Evolutionary conservation across 2,797 vertebrate species (phyloP).

Genomic region (Poeciliopsis gracilis): DNA sequence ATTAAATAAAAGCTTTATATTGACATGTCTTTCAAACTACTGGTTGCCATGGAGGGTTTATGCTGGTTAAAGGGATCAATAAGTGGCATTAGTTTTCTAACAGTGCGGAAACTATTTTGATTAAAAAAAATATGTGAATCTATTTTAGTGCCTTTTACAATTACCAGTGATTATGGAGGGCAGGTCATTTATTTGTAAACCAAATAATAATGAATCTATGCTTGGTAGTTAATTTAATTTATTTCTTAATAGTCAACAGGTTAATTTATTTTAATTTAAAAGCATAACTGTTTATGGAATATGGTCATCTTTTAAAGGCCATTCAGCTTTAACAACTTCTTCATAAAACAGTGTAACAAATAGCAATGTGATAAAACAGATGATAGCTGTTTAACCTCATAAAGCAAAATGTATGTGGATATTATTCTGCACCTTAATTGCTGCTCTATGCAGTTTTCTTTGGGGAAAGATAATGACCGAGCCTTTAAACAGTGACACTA

Average conservation of each 20-base stretch:
- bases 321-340: not conserved
- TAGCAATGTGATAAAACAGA: not conserved
- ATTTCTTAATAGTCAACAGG: too few species aligned
- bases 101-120: not conserved
- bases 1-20: not conserved
- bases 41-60: not conserved
- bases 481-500: slow-evolving; percentile 18
- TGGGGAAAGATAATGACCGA: slow-evolving; percentile 6
- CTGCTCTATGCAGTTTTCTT: slow-evolving; percentile 7
- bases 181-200: not conserved
- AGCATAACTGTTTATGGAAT: not conserved
- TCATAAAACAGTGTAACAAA: not conserved
- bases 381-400: not conserved
- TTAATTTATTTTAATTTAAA: not conserved
- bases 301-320: not conserved
- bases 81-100: not conserved
- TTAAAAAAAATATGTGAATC: not conserved
- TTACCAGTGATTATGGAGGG: not conserved
- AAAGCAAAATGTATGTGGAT: not conserved
- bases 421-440: slow-evolving; percentile 20
- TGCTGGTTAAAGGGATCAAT: not conserved
- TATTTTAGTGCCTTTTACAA: not conserved
- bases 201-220: not conserved
- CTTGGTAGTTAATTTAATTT: not conserved
- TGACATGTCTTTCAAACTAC: not conserved